These are phyloP conservation scores for Eleginops maclovinus DNA, from an alignment of 2,113 vertebrate species.

Conservation along the genomic window DNA sequence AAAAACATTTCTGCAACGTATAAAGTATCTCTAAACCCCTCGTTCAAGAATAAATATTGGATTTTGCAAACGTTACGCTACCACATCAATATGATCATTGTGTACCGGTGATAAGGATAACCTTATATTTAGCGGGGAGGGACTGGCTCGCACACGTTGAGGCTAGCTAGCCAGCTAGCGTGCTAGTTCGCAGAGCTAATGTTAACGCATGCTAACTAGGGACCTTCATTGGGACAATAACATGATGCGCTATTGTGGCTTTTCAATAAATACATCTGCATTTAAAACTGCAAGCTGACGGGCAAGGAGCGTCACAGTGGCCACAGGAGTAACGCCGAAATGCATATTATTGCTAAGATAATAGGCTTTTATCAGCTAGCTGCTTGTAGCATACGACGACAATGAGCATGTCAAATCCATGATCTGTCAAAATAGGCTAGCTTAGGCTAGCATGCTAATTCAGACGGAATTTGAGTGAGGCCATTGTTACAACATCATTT, in stretches of 20 bases:
- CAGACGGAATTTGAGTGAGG: conserved; percentile 67
- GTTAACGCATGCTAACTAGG: conserved; percentile 34
- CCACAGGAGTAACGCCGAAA: neutral
- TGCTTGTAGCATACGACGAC: conserved; percentile 74
- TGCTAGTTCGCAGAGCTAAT: conserved; percentile 65
- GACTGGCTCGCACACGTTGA: conserved; percentile 69
- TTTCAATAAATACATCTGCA: neutral
- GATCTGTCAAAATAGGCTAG: conserved; percentile 82
- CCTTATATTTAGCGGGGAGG: conserved; percentile 49
- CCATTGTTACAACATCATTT: conserved; percentile 72
- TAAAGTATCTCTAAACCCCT: neutral
- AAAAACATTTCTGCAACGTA: conserved; percentile 14
- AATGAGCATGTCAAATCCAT: conserved; percentile 78
- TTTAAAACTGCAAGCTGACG: neutral
- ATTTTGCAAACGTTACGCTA: neutral
- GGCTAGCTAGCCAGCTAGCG: conserved; percentile 62
- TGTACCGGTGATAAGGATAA: neutral
- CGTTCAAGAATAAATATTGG: fast-evolving
- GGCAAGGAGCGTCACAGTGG: fast-evolving
- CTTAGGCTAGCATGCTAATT: conserved; percentile 73
- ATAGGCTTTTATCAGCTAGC: conserved; percentile 36
- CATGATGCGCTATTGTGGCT: conserved; percentile 30
- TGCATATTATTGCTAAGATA: neutral
- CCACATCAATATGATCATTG: neutral
- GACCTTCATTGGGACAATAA: conserved; percentile 65